phyloP scores from a whole-genome alignment of 2,113 vertebrate genomes.

The Chaetorhynchus papuensis region DNA sequence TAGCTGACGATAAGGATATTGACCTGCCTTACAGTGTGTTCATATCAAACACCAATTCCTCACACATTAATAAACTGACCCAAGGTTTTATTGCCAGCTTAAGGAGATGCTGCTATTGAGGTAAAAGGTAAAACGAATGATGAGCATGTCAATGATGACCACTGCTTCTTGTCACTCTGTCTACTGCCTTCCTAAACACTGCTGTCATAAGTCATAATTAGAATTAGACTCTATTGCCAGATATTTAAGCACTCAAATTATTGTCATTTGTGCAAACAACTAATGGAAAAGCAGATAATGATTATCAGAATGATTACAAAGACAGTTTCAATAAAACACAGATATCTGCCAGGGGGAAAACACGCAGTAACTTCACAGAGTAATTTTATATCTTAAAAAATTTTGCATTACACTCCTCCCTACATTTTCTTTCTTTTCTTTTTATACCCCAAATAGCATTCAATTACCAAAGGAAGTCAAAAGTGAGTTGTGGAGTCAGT shows the following conservation, averaged over 20 bases:
- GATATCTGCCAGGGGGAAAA: neutral
- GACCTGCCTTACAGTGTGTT: neutral
- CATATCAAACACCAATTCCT: neutral
- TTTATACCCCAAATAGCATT: neutral
- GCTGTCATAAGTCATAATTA: neutral
- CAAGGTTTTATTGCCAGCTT: neutral
- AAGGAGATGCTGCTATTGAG: neutral
- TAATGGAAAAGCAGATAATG: neutral
- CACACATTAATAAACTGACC: neutral
- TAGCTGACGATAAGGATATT: neutral
- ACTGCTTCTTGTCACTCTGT: neutral
- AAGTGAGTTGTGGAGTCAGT: neutral
- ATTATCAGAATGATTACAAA: neutral
- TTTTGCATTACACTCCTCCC: neutral
- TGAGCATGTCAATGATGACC: neutral
- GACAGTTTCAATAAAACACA: neutral
- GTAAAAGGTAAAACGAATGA: neutral
- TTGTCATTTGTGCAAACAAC: neutral
- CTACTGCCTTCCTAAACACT: neutral
- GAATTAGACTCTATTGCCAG: neutral
- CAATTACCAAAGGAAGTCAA: neutral
- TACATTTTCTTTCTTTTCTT: neutral
- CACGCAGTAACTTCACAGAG: neutral
- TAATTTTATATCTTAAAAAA: neutral
- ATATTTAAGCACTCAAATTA: neutral